These are phyloP conservation scores for Scaptomyza cyrtandrae DNA, from an alignment of 2,888 invertebrate species.

Conservation along the genomic window DNA sequence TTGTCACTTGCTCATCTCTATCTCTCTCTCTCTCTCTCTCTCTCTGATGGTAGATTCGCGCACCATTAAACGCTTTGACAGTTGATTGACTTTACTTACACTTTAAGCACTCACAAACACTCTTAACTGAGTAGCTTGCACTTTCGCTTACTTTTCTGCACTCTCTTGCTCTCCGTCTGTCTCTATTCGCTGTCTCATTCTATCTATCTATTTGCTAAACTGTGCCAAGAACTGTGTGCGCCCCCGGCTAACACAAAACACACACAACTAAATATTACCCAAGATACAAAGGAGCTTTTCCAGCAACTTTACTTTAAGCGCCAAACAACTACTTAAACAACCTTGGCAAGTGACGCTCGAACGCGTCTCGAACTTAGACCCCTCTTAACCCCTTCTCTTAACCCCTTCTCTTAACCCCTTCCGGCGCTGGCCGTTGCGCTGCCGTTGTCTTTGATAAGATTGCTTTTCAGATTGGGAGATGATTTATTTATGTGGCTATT, in stretches of 20 bases:
- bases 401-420: too few relatives aligned
- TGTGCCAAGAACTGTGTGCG: slow-evolving; percentile 24
- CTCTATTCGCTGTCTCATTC: background rate
- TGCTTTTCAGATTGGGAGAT: too few relatives aligned
- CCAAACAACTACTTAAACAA: slow-evolving; percentile 21
- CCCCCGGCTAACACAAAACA: slow-evolving; percentile 12
- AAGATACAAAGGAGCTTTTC: slow-evolving; percentile 11
- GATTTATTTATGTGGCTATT: too few relatives aligned
- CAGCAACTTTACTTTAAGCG: slow-evolving; percentile 16
- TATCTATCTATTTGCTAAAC: slow-evolving; percentile 1
- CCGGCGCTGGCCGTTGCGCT: too few relatives aligned
- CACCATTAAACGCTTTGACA: slow-evolving; percentile 25
- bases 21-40: background rate
- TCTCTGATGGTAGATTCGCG: background rate
- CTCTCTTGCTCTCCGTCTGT: background rate
- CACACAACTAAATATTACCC: slow-evolving; percentile 29
- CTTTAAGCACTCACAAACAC: slow-evolving; percentile 31
- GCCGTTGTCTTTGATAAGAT: too few relatives aligned
- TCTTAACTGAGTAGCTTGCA: slow-evolving; percentile 21
- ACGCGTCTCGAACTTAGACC: slow-evolving; percentile 5
- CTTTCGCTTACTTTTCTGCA: slow-evolving; percentile 7
- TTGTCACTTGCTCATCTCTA: slow-evolving; percentile 17
- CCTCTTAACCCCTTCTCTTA: background rate
- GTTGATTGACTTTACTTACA: slow-evolving; percentile 35
- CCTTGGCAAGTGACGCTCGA: slow-evolving; percentile 5